Conservation (phyloP, 2,797 vertebrate genomes). For the Anniella stebbinsi region DNA sequence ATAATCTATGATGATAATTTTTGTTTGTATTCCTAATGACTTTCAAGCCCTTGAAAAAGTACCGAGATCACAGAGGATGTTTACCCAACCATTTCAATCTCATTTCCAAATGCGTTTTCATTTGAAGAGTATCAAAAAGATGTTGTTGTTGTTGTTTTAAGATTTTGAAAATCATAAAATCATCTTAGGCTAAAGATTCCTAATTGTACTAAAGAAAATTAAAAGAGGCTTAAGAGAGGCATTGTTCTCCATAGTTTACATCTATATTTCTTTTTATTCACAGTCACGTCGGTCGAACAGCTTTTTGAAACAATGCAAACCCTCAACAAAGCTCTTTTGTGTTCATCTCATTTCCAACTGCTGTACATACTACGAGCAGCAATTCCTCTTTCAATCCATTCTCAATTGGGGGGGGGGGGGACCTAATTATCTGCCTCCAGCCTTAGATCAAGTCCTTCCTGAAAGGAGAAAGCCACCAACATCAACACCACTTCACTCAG, state of each 20-base stretch:
- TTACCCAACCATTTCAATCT: constrained; percentile 38
- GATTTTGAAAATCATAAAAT: neutral
- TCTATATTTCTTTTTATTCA: neutral
- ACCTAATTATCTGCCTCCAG: neutral
- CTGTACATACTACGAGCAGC: neutral
- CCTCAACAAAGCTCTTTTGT: neutral
- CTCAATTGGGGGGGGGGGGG: too few relatives aligned
- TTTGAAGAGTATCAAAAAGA: constrained; percentile 1
- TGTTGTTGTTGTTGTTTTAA: too few relatives aligned
- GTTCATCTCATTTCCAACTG: too few relatives aligned
- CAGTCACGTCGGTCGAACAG: constrained; percentile 14
- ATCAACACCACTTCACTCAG: too few relatives aligned
- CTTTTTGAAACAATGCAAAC: constrained; percentile 39
- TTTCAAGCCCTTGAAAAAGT: constrained; percentile 64
- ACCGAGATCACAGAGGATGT: constrained; percentile 57
- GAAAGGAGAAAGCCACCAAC: too few relatives aligned
- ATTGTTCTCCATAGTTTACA: neutral
- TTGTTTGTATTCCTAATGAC: constrained; percentile 62
- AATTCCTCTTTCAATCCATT: neutral
- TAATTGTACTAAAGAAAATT: neutral
- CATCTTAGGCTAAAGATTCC: neutral
- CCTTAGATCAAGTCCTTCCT: too few relatives aligned
- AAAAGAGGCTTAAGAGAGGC: neutral
- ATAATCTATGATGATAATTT: constrained; percentile 63
- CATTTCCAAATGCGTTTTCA: constrained; percentile 51